phyloP scores from a whole-genome alignment of 92 coral and sea anemone species.

The Ricordea florida region DNA sequence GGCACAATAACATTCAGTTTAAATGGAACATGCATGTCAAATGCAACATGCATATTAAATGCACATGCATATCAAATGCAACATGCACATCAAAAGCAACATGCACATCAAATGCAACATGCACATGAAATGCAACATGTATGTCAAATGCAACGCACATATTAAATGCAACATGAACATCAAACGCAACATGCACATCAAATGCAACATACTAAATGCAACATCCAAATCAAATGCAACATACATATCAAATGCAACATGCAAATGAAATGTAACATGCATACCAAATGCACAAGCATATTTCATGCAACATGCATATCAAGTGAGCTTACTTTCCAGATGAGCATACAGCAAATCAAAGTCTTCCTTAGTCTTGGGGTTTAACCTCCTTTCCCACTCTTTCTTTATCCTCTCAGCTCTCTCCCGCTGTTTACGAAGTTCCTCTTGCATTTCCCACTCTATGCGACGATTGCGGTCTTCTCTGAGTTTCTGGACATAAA shows the following conservation, averaged over 20 bases:
- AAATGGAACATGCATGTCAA: no score
- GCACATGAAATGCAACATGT: no score
- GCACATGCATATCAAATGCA: background rate
- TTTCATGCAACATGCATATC: no score
- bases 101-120: background rate
- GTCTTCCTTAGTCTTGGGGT: conserved; percentile 95
- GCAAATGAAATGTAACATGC: background rate
- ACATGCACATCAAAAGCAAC: background rate
- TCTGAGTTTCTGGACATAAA: conserved; percentile 78
- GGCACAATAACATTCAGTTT: background rate
- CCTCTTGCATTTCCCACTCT: conserved; percentile 93
- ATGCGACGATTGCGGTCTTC: conserved; percentile 56
- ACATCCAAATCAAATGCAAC: background rate
- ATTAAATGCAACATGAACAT: background rate
- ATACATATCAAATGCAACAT: no score
- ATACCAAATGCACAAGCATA: background rate
- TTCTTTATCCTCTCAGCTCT: conserved; percentile 84
- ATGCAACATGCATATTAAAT: background rate
- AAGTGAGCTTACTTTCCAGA: conserved; percentile 79
- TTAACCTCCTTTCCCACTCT: conserved; percentile 95
- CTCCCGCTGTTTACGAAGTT: conserved; percentile 78
- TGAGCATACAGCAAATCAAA: conserved; percentile 93
- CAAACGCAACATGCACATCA: no score
- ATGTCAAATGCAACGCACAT: background rate
- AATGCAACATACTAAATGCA: no score